phyloP scores from a whole-genome alignment of 2,888 invertebrate species.

The Nebria brevicollis region DNA sequence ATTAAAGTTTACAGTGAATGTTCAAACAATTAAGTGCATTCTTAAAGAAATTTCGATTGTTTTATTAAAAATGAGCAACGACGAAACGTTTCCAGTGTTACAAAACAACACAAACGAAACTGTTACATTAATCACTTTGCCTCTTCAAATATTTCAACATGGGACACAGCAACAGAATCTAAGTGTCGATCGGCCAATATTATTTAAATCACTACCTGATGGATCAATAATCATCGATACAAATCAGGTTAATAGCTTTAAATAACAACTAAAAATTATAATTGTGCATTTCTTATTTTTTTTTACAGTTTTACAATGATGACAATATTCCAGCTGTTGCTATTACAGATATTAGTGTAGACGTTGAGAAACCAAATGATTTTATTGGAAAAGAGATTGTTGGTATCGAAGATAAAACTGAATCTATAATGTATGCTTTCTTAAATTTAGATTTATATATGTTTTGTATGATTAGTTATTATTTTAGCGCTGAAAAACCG shows the following conservation, averaged over 20 bases:
- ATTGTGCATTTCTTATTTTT: slow-evolving; percentile 12
- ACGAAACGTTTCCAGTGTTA: slow-evolving; percentile 26
- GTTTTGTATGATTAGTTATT: neutral
- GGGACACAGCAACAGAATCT: slow-evolving; percentile 32
- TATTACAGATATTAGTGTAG: slow-evolving; percentile 8
- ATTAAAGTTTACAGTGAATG: slow-evolving; percentile 10
- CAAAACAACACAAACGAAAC: slow-evolving; percentile 41
- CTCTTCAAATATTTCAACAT: slow-evolving; percentile 39
- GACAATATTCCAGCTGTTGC: slow-evolving; percentile 20
- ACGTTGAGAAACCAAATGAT: slow-evolving; percentile 25
- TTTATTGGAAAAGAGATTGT: neutral
- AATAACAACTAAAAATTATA: neutral
- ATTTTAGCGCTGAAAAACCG: neutral
- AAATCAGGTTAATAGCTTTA: slow-evolving; percentile 26
- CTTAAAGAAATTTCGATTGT: neutral
- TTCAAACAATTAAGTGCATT: neutral
- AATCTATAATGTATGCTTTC: neutral
- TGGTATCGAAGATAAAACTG: neutral
- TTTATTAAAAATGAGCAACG: neutral
- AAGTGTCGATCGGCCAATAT: slow-evolving; percentile 47
- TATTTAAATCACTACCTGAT: slow-evolving; percentile 49
- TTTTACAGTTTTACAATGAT: slow-evolving; percentile 21
- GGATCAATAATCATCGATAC: slow-evolving; percentile 45
- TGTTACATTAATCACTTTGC: slow-evolving; percentile 40
- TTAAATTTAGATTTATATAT: neutral